Base-by-base conservation (phyloP, 1,140 invertebrate genomes). In the Thaumatotibia leucotreta region DNA sequence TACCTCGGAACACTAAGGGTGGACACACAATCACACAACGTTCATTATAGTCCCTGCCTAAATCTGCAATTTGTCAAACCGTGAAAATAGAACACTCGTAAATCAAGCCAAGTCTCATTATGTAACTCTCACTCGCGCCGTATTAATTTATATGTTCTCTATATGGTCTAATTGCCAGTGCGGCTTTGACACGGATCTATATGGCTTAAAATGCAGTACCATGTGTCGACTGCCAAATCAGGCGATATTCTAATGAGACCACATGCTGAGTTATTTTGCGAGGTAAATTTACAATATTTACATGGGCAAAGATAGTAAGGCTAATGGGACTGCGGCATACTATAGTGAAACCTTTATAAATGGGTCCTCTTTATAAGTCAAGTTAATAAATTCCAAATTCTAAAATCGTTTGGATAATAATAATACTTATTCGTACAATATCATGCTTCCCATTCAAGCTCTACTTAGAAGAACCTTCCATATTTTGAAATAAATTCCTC, bases 131-230 rank as follows among this genome's bases (percentile, higher is more conserved):
- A 54, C 50, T 45, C 14, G 39, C 39, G 17, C 39, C 6, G 32
- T 39, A 39, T 45, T 45, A 45, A 45, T 45, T 45, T 45, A 45
- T 45, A 45, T 45, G 35, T 39, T 14, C 52, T 11, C 24, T 58
- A 58, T 58, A 58, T 29, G 52, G 52, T 9, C 50, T 52, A 52
- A 52, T 23, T 58, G 52, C 52, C 11, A 23, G 1, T 24, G 52
- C 52, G 52, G n/a, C 52, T 27, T 58, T 58, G 52, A 58, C 52
- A 58, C 24, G 52, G 24, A 58, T 29, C 52, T 58, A 58, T 58
- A 58, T 58, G 52, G 52, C 23, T 14, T 29, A 58, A 58, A 24
- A 5, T 24, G 23, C 27, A 31, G 2, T 54, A 24, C 10, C 50
- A 14, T 54, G 20, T 54, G 50, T 58, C 23, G 23, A 29, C 23